Conservation (phyloP, 2,888 invertebrate genomes). For the Cryptocephalus primarius region DNA sequence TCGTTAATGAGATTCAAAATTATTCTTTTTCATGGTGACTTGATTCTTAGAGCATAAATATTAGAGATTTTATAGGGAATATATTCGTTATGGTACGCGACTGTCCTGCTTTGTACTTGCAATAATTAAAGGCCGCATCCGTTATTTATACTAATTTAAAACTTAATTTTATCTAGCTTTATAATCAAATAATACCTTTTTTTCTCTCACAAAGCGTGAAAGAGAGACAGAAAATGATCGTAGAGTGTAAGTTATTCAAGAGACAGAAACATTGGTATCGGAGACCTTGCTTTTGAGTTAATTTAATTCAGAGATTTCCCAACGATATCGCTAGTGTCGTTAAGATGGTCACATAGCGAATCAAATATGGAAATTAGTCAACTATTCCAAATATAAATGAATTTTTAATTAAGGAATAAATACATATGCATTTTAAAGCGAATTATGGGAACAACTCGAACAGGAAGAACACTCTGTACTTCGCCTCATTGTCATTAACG, state of each 20-base stretch:
- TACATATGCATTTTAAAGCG: slow-evolving; percentile 31
- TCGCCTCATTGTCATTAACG: too few relatives aligned
- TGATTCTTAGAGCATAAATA: slow-evolving; percentile 27
- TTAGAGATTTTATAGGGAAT: slow-evolving; percentile 31
- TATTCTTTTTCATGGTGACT: slow-evolving; percentile 26
- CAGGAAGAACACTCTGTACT: too few relatives aligned
- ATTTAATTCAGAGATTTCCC: slow-evolving; percentile 32
- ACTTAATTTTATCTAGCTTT: slow-evolving; percentile 16
- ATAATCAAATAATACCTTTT: slow-evolving; percentile 13
- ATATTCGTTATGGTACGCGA: slow-evolving; percentile 32
- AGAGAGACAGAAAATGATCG: slow-evolving; percentile 18
- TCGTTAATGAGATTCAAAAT: slow-evolving; percentile 23
- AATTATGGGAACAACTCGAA: slow-evolving; percentile 23
- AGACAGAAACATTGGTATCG: slow-evolving; percentile 23
- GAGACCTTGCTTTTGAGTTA: slow-evolving; percentile 29
- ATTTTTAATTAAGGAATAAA: slow-evolving; percentile 31
- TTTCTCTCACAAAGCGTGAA: slow-evolving; percentile 8
- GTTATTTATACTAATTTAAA: slow-evolving; percentile 29
- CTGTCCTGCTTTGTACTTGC: slow-evolving; percentile 29
- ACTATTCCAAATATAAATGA: slow-evolving; percentile 30
- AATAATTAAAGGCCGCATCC: slow-evolving; percentile 31
- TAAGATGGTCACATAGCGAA: slow-evolving; percentile 33
- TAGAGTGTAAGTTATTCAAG: slow-evolving; percentile 24
- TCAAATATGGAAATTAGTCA: slow-evolving; percentile 33
- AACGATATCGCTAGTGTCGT: slow-evolving; percentile 31